Conservation (phyloP, 2,888 invertebrate species). For the Diogma glabrata region DNA sequence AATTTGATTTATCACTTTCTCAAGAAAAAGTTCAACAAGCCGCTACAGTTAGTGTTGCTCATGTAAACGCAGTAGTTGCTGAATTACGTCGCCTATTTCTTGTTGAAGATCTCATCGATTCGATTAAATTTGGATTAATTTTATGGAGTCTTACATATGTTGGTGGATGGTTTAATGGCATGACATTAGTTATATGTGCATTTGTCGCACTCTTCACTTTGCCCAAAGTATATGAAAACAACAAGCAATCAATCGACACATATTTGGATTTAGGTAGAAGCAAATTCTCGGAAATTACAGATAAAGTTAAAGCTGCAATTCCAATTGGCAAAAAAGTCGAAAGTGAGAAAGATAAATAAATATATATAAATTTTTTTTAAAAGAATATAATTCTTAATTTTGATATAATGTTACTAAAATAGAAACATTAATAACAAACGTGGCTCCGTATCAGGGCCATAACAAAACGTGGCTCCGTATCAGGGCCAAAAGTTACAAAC, state of each 20-base stretch:
- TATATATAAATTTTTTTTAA: slow-evolving; percentile 8
- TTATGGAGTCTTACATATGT: slow-evolving; percentile 96
- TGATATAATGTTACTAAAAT: too few relatives aligned
- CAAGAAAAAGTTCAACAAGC: slow-evolving; percentile 85
- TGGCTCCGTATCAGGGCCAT: too few relatives aligned
- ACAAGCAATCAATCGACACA: slow-evolving; percentile 86
- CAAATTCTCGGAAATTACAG: slow-evolving; percentile 78
- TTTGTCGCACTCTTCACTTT: slow-evolving; percentile 88
- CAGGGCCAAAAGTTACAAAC: too few relatives aligned
- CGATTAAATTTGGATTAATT: slow-evolving; percentile 86
- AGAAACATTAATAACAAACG: too few relatives aligned
- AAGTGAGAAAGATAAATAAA: slow-evolving; percentile 74
- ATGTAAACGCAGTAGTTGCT: slow-evolving; percentile 66
- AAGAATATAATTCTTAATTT: slow-evolving; percentile 6
- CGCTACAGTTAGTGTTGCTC: slow-evolving; percentile 75
- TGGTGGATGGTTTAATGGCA: slow-evolving; percentile 98
- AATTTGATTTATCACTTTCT: slow-evolving; percentile 75
- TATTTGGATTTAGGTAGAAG: slow-evolving; percentile 77
- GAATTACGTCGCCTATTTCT: slow-evolving; percentile 89
- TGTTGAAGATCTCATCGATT: slow-evolving; percentile 93
- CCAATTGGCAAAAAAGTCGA: slow-evolving; percentile 83
- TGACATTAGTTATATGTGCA: slow-evolving; percentile 91
- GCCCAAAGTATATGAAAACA: slow-evolving; percentile 93
- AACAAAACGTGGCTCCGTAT: too few relatives aligned
- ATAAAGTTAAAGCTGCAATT: slow-evolving; percentile 79